These are phyloP conservation scores for Ctenodactylus gundi DNA, from an alignment of 2,113 vertebrate genomes.

Conservation along the genomic window DNA sequence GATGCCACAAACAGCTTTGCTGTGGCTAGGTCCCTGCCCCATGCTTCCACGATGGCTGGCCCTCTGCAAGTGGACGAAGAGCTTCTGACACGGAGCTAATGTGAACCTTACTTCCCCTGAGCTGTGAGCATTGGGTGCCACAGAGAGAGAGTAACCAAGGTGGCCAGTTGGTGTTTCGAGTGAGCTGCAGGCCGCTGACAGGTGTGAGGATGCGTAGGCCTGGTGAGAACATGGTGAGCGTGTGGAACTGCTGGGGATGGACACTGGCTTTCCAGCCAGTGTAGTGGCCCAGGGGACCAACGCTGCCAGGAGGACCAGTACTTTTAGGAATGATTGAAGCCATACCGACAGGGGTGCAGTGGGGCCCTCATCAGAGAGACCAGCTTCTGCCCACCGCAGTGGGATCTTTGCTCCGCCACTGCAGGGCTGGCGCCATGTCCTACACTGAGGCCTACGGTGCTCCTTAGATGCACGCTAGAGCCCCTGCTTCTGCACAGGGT, in stretches of 20 bases:
- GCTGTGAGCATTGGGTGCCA: too few relatives aligned
- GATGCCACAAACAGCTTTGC: too few relatives aligned
- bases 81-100: too few relatives aligned
- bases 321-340: neutral
- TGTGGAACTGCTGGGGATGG: neutral
- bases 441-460: accelerated
- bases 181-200: too few relatives aligned
- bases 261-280: neutral
- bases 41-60: too few relatives aligned
- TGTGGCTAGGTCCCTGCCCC: too few relatives aligned
- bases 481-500: neutral
- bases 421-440: neutral
- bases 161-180: too few relatives aligned
- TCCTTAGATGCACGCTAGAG: too few relatives aligned
- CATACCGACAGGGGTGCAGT: neutral
- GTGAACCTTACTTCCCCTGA: too few relatives aligned
- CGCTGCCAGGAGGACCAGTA: neutral
- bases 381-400: neutral
- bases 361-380: neutral
- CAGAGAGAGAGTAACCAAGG: too few relatives aligned
- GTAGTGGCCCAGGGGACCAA: neutral
- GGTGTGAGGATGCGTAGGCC: accelerated
- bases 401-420: neutral
- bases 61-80: too few relatives aligned
- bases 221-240: neutral